These are phyloP conservation scores for Myotis yumanensis DNA, from an alignment of 2,113 vertebrate species.

Conservation along the genomic window DNA sequence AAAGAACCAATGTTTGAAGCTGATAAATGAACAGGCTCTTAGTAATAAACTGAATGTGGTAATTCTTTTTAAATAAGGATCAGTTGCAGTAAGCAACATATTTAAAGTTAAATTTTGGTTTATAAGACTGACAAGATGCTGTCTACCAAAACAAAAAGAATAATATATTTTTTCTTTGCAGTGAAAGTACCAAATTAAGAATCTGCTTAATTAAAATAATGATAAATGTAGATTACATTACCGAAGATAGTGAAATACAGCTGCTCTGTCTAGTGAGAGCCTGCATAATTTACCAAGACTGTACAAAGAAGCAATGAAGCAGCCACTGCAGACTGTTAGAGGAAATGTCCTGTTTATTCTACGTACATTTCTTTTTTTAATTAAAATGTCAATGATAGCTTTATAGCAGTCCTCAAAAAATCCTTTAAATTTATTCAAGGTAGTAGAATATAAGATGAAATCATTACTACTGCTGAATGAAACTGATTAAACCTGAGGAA, in stretches of 20 bases:
- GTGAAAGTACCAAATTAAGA: slow-evolving; percentile 80
- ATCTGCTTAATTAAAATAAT: slow-evolving; percentile 81
- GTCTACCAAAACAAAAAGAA: slow-evolving; percentile 59
- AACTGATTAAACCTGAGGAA: slow-evolving; percentile 63
- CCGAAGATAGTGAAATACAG: slow-evolving; percentile 77
- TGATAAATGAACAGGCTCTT: slow-evolving; percentile 39
- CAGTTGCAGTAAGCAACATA: slow-evolving; percentile 53
- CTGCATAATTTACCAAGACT: slow-evolving; percentile 79
- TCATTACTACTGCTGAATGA: slow-evolving; percentile 64
- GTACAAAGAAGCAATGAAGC: slow-evolving; percentile 70
- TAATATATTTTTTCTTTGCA: slow-evolving; percentile 75
- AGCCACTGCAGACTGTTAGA: slow-evolving; percentile 70
- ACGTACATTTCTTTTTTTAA: slow-evolving; percentile 76
- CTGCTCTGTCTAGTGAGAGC: slow-evolving; percentile 74
- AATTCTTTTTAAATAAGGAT: slow-evolving; percentile 40
- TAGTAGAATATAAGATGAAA: slow-evolving; percentile 67
- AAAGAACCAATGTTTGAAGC: slow-evolving; percentile 36
- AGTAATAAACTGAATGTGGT: slow-evolving; percentile 54
- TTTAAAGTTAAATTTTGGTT: slow-evolving; percentile 69
- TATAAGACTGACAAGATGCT: slow-evolving; percentile 64
- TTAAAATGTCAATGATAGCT: slow-evolving; percentile 80
- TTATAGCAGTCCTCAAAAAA: slow-evolving; percentile 71
- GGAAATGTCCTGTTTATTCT: slow-evolving; percentile 76
- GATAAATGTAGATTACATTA: slow-evolving; percentile 79
- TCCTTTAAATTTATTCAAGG: slow-evolving; percentile 70